Conservation (phyloP, 2,888 invertebrate genomes). For the Amiota minor region DNA sequence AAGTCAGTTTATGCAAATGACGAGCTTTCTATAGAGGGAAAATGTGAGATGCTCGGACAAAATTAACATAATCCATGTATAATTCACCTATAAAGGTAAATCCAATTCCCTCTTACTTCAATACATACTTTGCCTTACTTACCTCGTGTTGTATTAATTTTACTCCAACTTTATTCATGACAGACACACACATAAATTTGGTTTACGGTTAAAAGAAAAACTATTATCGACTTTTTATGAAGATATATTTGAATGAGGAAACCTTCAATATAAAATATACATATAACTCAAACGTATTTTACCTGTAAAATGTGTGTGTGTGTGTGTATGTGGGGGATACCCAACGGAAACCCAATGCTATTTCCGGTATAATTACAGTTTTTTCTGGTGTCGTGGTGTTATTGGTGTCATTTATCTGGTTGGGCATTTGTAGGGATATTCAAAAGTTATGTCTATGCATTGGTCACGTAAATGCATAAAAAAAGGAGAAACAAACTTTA, state of each 20-base stretch:
- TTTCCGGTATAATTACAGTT: slow-evolving; percentile 15
- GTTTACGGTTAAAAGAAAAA: slow-evolving; percentile 48
- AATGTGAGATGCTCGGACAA: slow-evolving; percentile 23
- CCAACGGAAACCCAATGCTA: neutral
- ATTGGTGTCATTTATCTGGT: no score
- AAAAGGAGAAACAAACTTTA: slow-evolving; percentile 36
- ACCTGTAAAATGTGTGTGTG: neutral
- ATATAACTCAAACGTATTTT: no score
- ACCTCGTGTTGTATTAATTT: neutral
- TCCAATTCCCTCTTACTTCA: no score
- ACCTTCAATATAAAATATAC: no score
- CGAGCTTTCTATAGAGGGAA: slow-evolving; percentile 34
- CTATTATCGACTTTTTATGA: slow-evolving; percentile 62
- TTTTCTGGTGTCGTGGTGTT: no score
- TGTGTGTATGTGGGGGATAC: neutral
- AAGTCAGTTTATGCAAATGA: slow-evolving; percentile 64
- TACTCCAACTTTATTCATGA: neutral
- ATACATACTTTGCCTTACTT: no score
- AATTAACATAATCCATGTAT: slow-evolving; percentile 57
- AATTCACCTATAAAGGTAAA: neutral
- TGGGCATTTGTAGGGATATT: neutral
- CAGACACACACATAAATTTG: slow-evolving; percentile 1
- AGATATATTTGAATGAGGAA: slow-evolving; percentile 6
- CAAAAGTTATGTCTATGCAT: slow-evolving; percentile 37
- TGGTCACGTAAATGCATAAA: slow-evolving; percentile 63